Conservation (phyloP, 1,140 invertebrate species). For the Cyclargus thomasi region DNA sequence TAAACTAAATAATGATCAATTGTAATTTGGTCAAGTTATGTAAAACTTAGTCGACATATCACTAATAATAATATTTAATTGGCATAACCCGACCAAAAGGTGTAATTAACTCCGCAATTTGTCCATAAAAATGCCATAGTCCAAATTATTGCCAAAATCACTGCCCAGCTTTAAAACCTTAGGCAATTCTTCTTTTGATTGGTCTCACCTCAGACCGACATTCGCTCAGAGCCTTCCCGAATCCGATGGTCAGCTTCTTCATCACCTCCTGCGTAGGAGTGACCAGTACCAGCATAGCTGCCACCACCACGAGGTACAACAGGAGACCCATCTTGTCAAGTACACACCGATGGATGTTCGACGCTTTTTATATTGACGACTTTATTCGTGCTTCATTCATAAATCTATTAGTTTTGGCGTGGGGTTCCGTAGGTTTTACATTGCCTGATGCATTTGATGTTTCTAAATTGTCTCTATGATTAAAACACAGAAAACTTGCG, state of each 20-base stretch:
- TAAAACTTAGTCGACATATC: no score
- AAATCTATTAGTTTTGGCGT: background rate
- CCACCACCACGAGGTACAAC: background rate
- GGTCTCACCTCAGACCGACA: slow-evolving; percentile 46
- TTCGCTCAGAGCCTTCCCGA: slow-evolving; percentile 38
- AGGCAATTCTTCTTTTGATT: background rate
- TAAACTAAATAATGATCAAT: no score
- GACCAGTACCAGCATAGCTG: slow-evolving; percentile 11
- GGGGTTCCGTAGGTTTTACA: background rate
- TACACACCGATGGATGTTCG: slow-evolving; percentile 31
- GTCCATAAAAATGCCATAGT: background rate
- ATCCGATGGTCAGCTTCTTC: slow-evolving; percentile 45
- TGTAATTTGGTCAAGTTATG: no score
- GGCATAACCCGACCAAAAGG: no score
- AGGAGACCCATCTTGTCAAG: slow-evolving; percentile 17
- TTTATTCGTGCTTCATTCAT: background rate
- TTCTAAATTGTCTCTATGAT: no score
- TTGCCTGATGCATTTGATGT: no score
- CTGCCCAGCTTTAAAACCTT: background rate
- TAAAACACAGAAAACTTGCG: no score
- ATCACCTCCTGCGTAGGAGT: slow-evolving; percentile 45
- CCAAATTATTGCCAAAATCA: background rate
- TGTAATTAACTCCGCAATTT: no score
- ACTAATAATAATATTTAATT: no score
- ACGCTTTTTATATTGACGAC: background rate